phyloP scores from a whole-genome alignment of 2,113 vertebrate genomes.

The Zeus faber region DNA sequence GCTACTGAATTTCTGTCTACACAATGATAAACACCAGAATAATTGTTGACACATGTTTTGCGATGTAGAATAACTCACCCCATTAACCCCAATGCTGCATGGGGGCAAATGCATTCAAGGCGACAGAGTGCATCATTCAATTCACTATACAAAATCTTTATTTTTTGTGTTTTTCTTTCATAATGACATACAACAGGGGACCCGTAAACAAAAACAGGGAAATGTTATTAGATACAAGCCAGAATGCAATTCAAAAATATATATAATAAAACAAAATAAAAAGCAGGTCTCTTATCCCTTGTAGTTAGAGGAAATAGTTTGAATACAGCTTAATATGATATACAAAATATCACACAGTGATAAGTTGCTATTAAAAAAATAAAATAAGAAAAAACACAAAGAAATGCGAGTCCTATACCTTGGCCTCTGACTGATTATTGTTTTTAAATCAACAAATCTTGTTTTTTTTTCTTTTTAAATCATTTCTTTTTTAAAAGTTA shows the following conservation, averaged over 20 bases:
- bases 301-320: constrained; percentile 72
- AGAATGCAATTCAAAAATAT: constrained; percentile 76
- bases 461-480: constrained; percentile 32
- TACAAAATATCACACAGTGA: constrained; percentile 93
- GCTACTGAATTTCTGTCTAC: too few species aligned
- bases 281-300: constrained; percentile 76
- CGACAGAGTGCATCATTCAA: constrained; percentile 29
- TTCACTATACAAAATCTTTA: constrained; percentile 78
- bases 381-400: constrained; percentile 73
- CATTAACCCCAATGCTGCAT: too few species aligned
- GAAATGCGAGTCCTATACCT: constrained; percentile 72
- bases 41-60: too few species aligned
- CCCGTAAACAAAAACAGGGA: constrained; percentile 73
- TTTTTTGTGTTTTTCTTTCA: constrained; percentile 63
- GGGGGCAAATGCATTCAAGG: constrained; percentile 10
- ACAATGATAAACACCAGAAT: too few species aligned
- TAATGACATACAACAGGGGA: constrained; percentile 76
- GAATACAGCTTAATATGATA: constrained; percentile 79
- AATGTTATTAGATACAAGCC: constrained; percentile 73
- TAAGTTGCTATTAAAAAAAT: constrained; percentile 80
- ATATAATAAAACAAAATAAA: constrained; percentile 73
- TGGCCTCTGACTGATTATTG: constrained; percentile 71
- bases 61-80: too few species aligned
- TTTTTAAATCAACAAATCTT: constrained; percentile 5
- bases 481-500: constrained; percentile 61